Evolutionary conservation across 1,140 invertebrate species (phyloP), one percentile per base, ranked within the genome.

Genomic region (Kradibia gibbosae): DNA sequence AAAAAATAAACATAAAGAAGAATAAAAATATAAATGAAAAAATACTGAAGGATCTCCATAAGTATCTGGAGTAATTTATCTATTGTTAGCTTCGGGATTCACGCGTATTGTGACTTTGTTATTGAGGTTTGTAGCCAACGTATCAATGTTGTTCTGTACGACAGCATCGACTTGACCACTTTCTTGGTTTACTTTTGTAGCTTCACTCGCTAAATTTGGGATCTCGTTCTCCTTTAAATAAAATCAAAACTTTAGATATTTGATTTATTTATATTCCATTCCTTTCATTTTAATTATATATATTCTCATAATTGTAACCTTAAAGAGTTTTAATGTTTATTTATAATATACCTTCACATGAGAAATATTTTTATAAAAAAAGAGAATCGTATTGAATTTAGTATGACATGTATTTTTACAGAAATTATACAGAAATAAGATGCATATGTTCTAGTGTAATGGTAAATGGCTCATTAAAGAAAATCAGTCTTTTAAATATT

Each of bases 51-150:
- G 25, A 39, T 15, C 22, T 72, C 42, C 8, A 0, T 20, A 10
- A 74, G 31, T 36, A 31, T 74, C 3, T 25, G 7, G 4, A 74
- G 28, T 31, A 31, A 67, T 78, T 90, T 90, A 91, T 90, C 89
- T 89, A 81, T 83, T 87, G 83, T 75, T 88, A 82, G 87, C 86
- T 72, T 91, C 90, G 25, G 90, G 89, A 80, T 88, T 91, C 62
- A 91, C 87, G 85, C 87, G 90, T 70, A 91, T 91, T 81, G 90
- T 91, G 55, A 91, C 89, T 85, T 90, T 91, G 81, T 91, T 91
- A 78, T 83, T 87, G 65, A 91, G 77, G 76, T 83, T 86, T 28
- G 87, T 86, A 28, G 90, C 87, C 53, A 91, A 80, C 79, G 90
- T 91, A 42, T 91, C 91, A 11, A 91, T 83, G 77, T 86, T 90